Evolutionary conservation across 1,140 invertebrate species (phyloP).

Genomic region (Rhopalosiphum padi): DNA sequence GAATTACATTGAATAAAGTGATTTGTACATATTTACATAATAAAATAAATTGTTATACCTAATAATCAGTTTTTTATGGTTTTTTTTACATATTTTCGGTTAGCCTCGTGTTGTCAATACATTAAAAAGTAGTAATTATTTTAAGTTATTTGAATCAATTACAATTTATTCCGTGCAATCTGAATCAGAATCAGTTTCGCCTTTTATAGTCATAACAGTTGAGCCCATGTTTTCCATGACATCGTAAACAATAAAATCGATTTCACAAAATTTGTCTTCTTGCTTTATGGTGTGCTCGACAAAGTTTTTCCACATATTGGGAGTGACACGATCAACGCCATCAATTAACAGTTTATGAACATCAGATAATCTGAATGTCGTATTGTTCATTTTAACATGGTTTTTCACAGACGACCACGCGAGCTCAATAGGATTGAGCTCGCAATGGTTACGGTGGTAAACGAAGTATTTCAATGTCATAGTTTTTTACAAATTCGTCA

Average conservation of each 20-base stretch:
- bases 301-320: too few species aligned
- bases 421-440: background rate
- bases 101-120: background rate
- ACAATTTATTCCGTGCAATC: background rate
- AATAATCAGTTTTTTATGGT: too few species aligned
- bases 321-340: too few species aligned
- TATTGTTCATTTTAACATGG: background rate
- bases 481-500: too few species aligned
- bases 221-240: background rate
- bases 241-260: background rate
- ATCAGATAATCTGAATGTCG: background rate
- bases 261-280: constrained; percentile 6
- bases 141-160: background rate
- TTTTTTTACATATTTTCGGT: too few species aligned
- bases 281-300: background rate
- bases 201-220: background rate
- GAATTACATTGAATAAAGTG: too few species aligned
- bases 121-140: background rate
- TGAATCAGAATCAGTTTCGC: background rate
- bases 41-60: too few species aligned
- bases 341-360: background rate
- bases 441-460: background rate
- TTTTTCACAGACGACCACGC: background rate
- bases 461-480: background rate
- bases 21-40: too few species aligned